Evolutionary conservation across 37 sponge, comb jelly and placozoan genomes (phyloP).

Genomic region (Cliona cf. orientalis): DNA sequence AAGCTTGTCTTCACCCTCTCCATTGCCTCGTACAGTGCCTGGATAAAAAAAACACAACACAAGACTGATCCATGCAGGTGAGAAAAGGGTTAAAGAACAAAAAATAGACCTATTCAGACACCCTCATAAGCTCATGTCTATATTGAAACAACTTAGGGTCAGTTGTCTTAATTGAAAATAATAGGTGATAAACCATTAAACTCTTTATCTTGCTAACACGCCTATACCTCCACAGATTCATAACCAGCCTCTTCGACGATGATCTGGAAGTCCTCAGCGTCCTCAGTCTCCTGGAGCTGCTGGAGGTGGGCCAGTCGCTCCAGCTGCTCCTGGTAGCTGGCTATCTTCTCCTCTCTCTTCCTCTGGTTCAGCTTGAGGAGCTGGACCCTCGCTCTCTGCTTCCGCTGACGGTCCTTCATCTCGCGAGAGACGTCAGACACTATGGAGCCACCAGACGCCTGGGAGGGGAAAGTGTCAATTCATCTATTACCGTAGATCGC

Average conservation of each 20-base stretch:
- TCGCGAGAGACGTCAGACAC: constrained; percentile 44
- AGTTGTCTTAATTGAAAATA: too few relatives aligned
- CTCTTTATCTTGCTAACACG: too few relatives aligned
- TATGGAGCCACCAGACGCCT: constrained; percentile 17
- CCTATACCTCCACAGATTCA: constrained; percentile 37
- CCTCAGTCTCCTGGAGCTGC: constrained; percentile 29
- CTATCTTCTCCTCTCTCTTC: constrained; percentile 79
- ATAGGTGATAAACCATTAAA: too few relatives aligned
- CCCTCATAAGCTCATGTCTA: too few relatives aligned
- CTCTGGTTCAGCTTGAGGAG: constrained; percentile 73
- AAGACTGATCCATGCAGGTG: too few relatives aligned
- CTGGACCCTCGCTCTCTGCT: constrained; percentile 73
- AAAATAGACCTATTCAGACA: neutral
- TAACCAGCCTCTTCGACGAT: constrained; percentile 59
- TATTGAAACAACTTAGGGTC: too few relatives aligned
- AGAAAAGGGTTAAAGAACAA: neutral
- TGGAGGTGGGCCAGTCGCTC: constrained; percentile 52
- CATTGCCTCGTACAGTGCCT: constrained; percentile 18
- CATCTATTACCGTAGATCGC: too few relatives aligned
- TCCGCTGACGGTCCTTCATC: constrained; percentile 71
- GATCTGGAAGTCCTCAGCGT: constrained; percentile 61
- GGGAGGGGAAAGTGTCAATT: too few relatives aligned
- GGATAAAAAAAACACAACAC: neutral
- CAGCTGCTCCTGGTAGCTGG: constrained; percentile 10
- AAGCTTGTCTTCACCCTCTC: constrained; percentile 4